Conservation (phyloP, 2,113 vertebrate species). For the Notothenia rossii region DNA sequence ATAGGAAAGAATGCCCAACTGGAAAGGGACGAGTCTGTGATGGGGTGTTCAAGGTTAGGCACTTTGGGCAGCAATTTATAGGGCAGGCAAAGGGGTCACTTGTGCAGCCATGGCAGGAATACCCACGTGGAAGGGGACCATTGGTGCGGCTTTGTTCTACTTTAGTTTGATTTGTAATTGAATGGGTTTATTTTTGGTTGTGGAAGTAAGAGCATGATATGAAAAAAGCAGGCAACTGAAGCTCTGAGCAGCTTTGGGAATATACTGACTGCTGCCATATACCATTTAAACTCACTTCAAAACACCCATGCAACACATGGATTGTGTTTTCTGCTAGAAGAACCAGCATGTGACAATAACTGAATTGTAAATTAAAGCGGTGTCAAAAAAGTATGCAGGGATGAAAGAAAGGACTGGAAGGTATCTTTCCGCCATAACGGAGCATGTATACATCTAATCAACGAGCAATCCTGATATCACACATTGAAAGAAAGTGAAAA, state of each 20-base stretch:
- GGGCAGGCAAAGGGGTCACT: not conserved
- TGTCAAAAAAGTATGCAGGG: constrained; percentile 36
- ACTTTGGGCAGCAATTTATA: not conserved
- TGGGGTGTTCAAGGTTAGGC: constrained; percentile 5
- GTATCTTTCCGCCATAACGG: constrained; percentile 41
- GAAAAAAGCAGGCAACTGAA: not conserved
- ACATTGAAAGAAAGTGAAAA: constrained; percentile 60
- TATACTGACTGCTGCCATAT: not conserved
- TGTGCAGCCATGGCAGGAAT: not conserved
- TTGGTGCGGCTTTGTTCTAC: not conserved
- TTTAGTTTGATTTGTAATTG: not conserved
- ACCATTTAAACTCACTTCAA: not conserved
- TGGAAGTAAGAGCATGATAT: not conserved
- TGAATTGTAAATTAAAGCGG: constrained; percentile 53
- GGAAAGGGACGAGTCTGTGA: not conserved
- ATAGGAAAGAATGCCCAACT: not conserved
- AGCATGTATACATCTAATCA: constrained; percentile 52
- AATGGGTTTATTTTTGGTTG: not conserved
- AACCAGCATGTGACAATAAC: constrained; percentile 32
- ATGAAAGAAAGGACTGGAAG: constrained; percentile 58
- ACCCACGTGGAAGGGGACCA: too few relatives aligned
- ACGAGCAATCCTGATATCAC: constrained; percentile 63
- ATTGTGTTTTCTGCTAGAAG: not conserved
- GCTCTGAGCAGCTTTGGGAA: not conserved
- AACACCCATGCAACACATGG: not conserved